Evolutionary conservation across 2,888 invertebrate species (phyloP).

Genomic region (Drosophila emarginata): DNA sequence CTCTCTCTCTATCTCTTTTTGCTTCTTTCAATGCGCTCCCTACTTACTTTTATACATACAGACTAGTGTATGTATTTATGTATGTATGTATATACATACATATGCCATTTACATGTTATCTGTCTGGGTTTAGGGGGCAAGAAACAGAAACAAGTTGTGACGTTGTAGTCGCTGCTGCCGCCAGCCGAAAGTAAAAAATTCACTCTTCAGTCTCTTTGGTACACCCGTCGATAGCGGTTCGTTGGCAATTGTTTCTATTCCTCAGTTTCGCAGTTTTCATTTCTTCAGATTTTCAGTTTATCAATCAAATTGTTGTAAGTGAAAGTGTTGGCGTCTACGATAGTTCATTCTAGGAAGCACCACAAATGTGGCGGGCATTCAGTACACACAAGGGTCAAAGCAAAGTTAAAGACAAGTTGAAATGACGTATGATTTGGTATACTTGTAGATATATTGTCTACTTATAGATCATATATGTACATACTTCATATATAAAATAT

Average conservation of each 20-base stretch:
- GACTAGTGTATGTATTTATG: background rate
- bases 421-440: conserved; percentile 9
- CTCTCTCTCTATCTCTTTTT: background rate
- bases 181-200: conserved; percentile 34
- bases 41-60: background rate
- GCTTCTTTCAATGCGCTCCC: background rate
- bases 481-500: conserved; percentile 14
- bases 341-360: conserved; percentile 42
- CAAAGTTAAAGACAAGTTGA: conserved; percentile 37
- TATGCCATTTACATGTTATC: conserved; percentile 45
- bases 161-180: conserved; percentile 31
- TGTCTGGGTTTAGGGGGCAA: conserved; percentile 14
- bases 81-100: background rate
- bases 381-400: conserved; percentile 31
- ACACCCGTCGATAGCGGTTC: conserved; percentile 60
- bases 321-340: conserved; percentile 46
- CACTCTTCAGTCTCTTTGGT: conserved; percentile 55
- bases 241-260: conserved; percentile 16
- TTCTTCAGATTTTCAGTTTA: conserved; percentile 33
- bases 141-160: conserved; percentile 34
- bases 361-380: conserved; percentile 32
- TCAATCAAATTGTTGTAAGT: conserved; percentile 58
- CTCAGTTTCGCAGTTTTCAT: conserved; percentile 21
- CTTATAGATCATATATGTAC: conserved; percentile 13
- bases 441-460: conserved; percentile 9